phyloP scores from a whole-genome alignment of 2,888 invertebrate genomes.

The Lymantria dispar region DNA sequence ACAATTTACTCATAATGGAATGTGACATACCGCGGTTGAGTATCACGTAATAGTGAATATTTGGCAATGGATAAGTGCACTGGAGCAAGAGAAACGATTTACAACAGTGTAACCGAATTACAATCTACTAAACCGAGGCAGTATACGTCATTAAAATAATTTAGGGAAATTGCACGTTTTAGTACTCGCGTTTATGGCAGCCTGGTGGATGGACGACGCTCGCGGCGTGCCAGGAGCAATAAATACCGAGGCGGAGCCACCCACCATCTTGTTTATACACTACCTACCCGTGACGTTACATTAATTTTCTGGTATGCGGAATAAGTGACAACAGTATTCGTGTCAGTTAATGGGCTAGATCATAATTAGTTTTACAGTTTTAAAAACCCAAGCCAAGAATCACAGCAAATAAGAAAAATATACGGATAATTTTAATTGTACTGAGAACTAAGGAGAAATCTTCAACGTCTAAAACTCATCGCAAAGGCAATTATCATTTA shows the following conservation, averaged over 20 bases:
- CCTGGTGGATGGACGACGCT: constrained; percentile 46
- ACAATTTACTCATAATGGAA: constrained; percentile 31
- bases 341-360: constrained; percentile 60
- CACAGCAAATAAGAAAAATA: constrained; percentile 18
- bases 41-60: constrained; percentile 37
- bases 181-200: constrained; percentile 66
- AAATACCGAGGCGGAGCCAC: constrained; percentile 63
- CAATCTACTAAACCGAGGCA: constrained; percentile 57
- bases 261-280: constrained; percentile 67
- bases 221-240: constrained; percentile 62
- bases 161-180: constrained; percentile 71
- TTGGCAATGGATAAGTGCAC: constrained; percentile 46
- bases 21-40: constrained; percentile 41
- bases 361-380: constrained; percentile 50
- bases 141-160: constrained; percentile 73
- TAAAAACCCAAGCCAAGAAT: constrained; percentile 43
- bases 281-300: constrained; percentile 58
- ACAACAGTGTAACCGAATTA: constrained; percentile 57
- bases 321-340: constrained; percentile 65
- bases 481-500: constrained; percentile 46
- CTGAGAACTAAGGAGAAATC: constrained; percentile 22
- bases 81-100: constrained; percentile 42
- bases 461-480: constrained; percentile 28
- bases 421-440: constrained; percentile 33
- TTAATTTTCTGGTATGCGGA: constrained; percentile 65